Percentiles rank a stretch among this genome's conserved stretches.
Conservation (phyloP, 2,888 invertebrate genomes). For the Gonocerus acuteangulatus region DNA sequence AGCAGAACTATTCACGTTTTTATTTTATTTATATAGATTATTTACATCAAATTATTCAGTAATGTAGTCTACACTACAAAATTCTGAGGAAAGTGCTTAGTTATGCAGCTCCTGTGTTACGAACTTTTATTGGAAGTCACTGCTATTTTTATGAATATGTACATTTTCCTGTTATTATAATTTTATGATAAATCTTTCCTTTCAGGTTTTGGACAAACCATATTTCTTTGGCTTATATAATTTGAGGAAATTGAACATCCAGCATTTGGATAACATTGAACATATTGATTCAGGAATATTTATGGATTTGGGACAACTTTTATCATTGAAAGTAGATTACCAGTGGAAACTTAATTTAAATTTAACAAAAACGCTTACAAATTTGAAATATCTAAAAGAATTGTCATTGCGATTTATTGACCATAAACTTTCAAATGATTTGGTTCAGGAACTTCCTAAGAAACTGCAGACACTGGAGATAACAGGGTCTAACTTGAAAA, state of each 20-base stretch:
- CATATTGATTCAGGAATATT: constrained; percentile 68
- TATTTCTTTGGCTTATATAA: constrained; percentile 63
- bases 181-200: too few relatives aligned
- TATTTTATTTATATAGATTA: too few relatives aligned
- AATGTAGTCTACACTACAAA: too few relatives aligned
- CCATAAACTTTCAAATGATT: constrained; percentile 59
- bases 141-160: too few relatives aligned
- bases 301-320: constrained; percentile 61
- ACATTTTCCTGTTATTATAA: too few relatives aligned
- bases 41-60: too few relatives aligned
- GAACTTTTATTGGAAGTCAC: too few relatives aligned
- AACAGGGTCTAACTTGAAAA: constrained; percentile 62
- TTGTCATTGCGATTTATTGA: constrained; percentile 71
- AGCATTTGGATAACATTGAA: constrained; percentile 63
- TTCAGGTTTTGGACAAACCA: constrained; percentile 59
- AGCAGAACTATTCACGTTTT: too few relatives aligned
- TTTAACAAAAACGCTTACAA: constrained; percentile 61
- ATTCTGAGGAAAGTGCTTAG: too few relatives aligned
- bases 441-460: constrained; percentile 66
- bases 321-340: constrained; percentile 62
- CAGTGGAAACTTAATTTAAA: constrained; percentile 63
- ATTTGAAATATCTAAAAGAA: constrained; percentile 64
- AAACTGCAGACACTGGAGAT: constrained; percentile 70
- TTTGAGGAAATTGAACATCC: constrained; percentile 65
- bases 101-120: too few relatives aligned